Base-by-base conservation (phyloP, 2,888 invertebrate species). In the Micropterix aruncella region DNA sequence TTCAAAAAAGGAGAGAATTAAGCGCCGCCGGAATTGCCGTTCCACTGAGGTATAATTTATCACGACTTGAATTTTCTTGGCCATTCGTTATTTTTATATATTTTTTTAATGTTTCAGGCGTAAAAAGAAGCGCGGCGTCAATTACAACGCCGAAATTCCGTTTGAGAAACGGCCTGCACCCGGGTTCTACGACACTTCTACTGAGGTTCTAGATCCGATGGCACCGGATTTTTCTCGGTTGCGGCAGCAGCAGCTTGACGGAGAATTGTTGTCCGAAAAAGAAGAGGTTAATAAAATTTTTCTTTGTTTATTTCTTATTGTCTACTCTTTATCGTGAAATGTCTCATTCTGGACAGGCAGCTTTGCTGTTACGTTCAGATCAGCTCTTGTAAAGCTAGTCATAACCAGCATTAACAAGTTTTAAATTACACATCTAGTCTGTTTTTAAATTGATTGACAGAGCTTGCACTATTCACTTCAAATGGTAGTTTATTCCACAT, bases 1-100 rank as follows among this genome's bases (percentile, higher is more conserved):
- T 99, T 44, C 99, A 99, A 65, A 99, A 99, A 63, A 77, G 96
- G n/a, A 73, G 99, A 37, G 99, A 99, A 63, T 70, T 99, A 38
- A 80, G 95, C 52, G 97, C 97, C 48, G 99, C 99, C 16, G 99
- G 99, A 3, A 96, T 99, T 52, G 66, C 68, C 47, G 70, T 70
- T 19, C 69, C 70, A 15, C 62, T 67, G 19, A 66, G 70, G 70
- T 67, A 51, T 14, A 15, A 12, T 14, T 19, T 7, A 15, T 36
- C 7, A 19, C n/a, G n/a, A 19, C 12, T 18, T 16, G n/a, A 14
- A 9, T 43, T 17, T 5, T 2, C 36, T 9, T 38, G 15, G 38
- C 4, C 4, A 38, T 38, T 38, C 15, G n/a, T 41, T 5, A 3
- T 19, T 27, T 38, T 38, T 38, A 38, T 41, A 40, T 9, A 40